phyloP scores from a whole-genome alignment of 92 coral and sea anemone genomes.

The Heteractis magnifica region DNA sequence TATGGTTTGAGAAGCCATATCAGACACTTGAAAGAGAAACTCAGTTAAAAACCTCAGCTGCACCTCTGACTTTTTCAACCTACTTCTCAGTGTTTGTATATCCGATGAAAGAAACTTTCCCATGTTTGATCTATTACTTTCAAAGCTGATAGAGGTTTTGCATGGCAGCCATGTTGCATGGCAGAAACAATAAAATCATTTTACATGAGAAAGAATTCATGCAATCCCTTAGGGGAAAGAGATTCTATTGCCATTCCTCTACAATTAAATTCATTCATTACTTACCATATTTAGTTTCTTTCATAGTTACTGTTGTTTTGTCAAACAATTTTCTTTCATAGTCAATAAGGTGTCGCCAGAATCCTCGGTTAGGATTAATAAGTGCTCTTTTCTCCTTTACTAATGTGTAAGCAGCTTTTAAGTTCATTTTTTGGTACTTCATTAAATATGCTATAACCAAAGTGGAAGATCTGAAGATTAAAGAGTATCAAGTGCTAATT shows the following conservation, averaged over 20 bases:
- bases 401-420: slow-evolving; percentile 76
- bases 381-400: slow-evolving; percentile 76
- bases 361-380: slow-evolving; percentile 90
- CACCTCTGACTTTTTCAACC: too few relatives aligned
- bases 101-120: too few relatives aligned
- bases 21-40: too few relatives aligned
- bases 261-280: not conserved
- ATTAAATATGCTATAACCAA: slow-evolving; percentile 91
- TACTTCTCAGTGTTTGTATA: too few relatives aligned
- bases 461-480: slow-evolving; percentile 70
- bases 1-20: too few relatives aligned
- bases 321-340: slow-evolving; percentile 85
- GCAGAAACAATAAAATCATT: too few relatives aligned
- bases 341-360: slow-evolving; percentile 87
- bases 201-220: too few relatives aligned
- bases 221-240: too few relatives aligned
- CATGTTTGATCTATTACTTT: too few relatives aligned
- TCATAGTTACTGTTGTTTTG: slow-evolving; percentile 72
- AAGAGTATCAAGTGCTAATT: not conserved
- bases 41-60: too few relatives aligned
- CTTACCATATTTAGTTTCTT: slow-evolving; percentile 22
- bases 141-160: too few relatives aligned
- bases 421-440: slow-evolving; percentile 80
- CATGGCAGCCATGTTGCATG: too few relatives aligned
- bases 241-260: not conserved